A percentile compares a stretch with the other conserved stretches of the same genome.
phyloP scores from a whole-genome alignment of 2,797 vertebrate genomes.

The Brachymystax lenok region DNA sequence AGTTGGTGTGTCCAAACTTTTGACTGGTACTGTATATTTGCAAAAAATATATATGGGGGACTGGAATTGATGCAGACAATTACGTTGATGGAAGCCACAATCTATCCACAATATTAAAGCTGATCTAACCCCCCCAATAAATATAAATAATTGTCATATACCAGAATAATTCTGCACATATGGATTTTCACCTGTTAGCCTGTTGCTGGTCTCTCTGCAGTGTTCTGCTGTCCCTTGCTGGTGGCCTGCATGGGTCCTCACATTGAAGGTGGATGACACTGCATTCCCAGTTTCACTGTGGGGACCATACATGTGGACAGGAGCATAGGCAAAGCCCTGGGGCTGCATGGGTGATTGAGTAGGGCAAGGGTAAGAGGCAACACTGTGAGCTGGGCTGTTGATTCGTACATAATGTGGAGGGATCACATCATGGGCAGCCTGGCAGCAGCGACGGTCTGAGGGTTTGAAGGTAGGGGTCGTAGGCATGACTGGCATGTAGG shows the following conservation, averaged over 20 bases:
- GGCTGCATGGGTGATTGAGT: not conserved
- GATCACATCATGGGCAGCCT: not conserved
- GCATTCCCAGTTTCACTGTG: not conserved
- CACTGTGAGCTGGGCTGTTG: not conserved
- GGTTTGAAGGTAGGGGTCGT: not conserved
- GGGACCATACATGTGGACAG: not conserved
- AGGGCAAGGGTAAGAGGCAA: not conserved
- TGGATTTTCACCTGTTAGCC: not conserved
- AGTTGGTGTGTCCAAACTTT: too few relatives aligned
- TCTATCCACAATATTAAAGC: too few relatives aligned
- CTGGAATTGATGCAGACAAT: too few relatives aligned
- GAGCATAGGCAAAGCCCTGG: not conserved
- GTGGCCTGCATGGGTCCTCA: not conserved
- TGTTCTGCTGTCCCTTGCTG: not conserved
- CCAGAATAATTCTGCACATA: not conserved
- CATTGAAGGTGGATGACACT: not conserved
- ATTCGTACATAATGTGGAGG: not conserved
- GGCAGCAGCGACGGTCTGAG: conserved; percentile 3
- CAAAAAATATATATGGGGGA: too few relatives aligned
- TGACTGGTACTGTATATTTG: too few relatives aligned
- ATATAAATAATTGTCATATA: not conserved
- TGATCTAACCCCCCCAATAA: too few relatives aligned
- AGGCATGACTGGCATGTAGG: not conserved
- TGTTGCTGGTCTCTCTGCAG: not conserved
- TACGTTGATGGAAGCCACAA: too few relatives aligned